Conservation (phyloP, 1,140 invertebrate genomes). For the Bombus huntii region DNA sequence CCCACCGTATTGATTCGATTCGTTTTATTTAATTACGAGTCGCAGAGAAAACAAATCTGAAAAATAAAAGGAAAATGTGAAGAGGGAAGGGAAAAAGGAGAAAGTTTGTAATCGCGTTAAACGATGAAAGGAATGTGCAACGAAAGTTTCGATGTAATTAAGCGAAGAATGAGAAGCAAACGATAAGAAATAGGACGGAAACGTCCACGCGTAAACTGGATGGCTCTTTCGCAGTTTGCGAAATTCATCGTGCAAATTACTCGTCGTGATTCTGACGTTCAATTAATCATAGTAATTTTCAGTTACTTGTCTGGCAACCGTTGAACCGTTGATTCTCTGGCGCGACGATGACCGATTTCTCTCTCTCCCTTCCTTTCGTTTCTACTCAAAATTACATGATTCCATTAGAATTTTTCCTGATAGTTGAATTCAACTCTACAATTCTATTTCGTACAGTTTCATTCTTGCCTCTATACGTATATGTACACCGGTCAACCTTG, state of each 20-base stretch:
- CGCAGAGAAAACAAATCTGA: neutral
- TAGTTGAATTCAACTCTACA: neutral
- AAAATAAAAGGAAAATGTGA: neutral
- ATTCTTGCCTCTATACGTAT: neutral
- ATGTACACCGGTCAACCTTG: neutral
- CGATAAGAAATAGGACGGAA: constrained; percentile 4
- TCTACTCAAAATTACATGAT: neutral
- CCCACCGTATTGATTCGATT: neutral
- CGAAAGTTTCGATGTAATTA: constrained; percentile 42
- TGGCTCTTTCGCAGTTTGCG: constrained; percentile 48
- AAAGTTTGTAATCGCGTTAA: constrained; percentile 27
- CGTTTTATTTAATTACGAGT: neutral
- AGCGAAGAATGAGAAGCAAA: constrained; percentile 10
- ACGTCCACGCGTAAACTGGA: constrained; percentile 44
- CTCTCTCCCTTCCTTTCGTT: neutral
- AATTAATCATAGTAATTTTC: constrained; percentile 70
- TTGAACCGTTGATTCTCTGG: constrained; percentile 52
- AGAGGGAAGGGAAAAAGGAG: neutral
- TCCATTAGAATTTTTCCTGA: neutral
- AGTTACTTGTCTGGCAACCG: constrained; percentile 52
- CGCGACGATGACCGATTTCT: neutral
- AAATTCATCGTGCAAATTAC: constrained; percentile 65
- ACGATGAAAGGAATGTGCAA: constrained; percentile 8
- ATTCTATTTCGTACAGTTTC: neutral
- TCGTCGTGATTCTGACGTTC: constrained; percentile 55